Evolutionary conservation across 2,113 vertebrate genomes (phyloP).

Genomic region (Crocuta crocuta): DNA sequence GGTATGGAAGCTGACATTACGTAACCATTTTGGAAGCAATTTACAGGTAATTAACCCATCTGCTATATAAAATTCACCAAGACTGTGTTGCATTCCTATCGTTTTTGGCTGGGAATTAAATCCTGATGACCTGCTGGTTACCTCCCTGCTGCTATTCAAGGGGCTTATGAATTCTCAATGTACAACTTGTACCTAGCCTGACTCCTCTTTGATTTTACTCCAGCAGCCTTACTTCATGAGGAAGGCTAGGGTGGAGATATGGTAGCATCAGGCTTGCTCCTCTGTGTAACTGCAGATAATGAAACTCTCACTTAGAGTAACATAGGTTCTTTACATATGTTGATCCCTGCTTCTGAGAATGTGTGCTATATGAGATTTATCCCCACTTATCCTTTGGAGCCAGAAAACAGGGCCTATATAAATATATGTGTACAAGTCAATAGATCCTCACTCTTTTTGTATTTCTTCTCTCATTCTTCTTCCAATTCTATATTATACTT

Average conservation of each 20-base stretch:
- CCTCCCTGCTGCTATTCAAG: neutral
- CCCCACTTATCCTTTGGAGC: neutral
- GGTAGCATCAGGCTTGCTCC: neutral
- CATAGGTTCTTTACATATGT: neutral
- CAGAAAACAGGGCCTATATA: neutral
- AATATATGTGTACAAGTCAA: neutral
- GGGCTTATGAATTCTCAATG: neutral
- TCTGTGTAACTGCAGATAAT: neutral
- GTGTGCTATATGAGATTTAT: neutral
- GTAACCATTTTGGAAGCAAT: neutral
- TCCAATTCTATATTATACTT: neutral
- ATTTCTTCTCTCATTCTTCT: slow-evolving; percentile 6
- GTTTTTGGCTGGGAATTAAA: neutral
- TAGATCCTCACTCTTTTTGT: neutral
- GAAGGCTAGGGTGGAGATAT: neutral
- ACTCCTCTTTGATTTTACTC: neutral
- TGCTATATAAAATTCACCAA: neutral
- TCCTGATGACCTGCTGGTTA: neutral
- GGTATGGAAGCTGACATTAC: neutral
- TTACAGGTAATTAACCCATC: neutral
- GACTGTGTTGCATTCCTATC: neutral
- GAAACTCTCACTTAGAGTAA: neutral
- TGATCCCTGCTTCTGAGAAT: neutral
- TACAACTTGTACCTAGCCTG: neutral
- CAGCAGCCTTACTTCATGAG: neutral